phyloP scores from a whole-genome alignment of 2,113 vertebrate species.

The Bambusicola thoracicus region DNA sequence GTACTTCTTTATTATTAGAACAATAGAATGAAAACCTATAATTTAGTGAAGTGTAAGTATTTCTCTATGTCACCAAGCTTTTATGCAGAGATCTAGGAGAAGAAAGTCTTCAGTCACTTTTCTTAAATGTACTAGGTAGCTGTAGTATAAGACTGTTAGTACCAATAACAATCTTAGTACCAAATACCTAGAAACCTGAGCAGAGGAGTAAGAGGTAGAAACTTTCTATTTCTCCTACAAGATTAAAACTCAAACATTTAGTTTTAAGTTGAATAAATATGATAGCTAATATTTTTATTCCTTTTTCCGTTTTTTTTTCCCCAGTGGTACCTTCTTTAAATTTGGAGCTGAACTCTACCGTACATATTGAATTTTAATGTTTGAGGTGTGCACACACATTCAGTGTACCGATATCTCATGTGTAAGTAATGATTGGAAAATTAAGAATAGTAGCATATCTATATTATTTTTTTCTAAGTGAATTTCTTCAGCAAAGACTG shows the following conservation, averaged over 20 bases:
- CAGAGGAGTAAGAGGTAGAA: not conserved
- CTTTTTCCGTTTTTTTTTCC: not conserved
- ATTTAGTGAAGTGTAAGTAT: not conserved
- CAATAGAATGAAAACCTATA: not conserved
- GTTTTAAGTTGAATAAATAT: not conserved
- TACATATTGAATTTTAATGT: not conserved
- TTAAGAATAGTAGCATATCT: not conserved
- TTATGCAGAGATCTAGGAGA: not conserved
- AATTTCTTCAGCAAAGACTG: not conserved
- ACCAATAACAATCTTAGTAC: not conserved
- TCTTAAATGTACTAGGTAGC: not conserved
- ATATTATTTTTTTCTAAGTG: not conserved
- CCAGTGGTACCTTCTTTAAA: not conserved
- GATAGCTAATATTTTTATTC: accelerated
- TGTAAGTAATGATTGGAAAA: not conserved
- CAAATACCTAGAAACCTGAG: not conserved
- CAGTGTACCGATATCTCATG: not conserved
- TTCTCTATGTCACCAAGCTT: not conserved
- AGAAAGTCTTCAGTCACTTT: not conserved
- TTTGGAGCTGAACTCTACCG: not conserved
- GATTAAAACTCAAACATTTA: not conserved
- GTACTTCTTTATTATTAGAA: not conserved
- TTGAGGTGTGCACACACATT: not conserved
- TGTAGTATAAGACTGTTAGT: not conserved
- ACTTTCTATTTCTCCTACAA: not conserved